Conservation (phyloP, 2,113 vertebrate species). For the Etheostoma spectabile region DNA sequence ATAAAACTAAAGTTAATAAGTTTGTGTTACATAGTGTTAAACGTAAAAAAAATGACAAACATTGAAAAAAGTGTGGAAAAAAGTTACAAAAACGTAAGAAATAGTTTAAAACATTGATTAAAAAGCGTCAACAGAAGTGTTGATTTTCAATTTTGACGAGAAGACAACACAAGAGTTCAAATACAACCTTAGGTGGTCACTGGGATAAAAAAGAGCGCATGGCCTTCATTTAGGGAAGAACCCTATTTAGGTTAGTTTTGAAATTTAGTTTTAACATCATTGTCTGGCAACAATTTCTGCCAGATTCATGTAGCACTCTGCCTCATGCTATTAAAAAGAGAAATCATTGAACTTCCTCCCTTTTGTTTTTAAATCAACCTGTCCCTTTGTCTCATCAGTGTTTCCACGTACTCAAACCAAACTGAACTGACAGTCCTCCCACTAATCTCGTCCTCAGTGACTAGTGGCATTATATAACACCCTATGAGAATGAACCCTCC, state of each 20-base stretch:
- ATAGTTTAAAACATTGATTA: no score
- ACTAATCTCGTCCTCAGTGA: slow-evolving; percentile 23
- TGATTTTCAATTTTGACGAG: no score
- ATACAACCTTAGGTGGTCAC: slow-evolving; percentile 2
- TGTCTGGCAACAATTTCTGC: slow-evolving; percentile 1
- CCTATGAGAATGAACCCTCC: slow-evolving; percentile 62
- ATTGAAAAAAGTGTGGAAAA: no score
- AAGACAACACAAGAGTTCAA: neutral
- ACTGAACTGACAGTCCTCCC: slow-evolving; percentile 33
- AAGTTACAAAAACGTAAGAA: no score
- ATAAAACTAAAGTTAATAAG: no score
- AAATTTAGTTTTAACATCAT: slow-evolving; percentile 32
- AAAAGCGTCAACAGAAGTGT: no score
- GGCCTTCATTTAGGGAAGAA: neutral
- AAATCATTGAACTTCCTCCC: slow-evolving; percentile 49
- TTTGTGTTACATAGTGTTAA: no score
- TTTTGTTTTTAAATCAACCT: slow-evolving; percentile 49
- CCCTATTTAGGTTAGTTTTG: slow-evolving; percentile 12
- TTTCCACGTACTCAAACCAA: slow-evolving; percentile 17
- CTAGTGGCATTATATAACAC: slow-evolving; percentile 61
- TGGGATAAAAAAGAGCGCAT: neutral
- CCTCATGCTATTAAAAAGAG: slow-evolving; percentile 25
- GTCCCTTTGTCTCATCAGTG: neutral
- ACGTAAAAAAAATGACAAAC: no score
- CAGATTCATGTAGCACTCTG: slow-evolving; percentile 9